phyloP scores from a whole-genome alignment of 2,888 invertebrate genomes.

The Cheilosia vulpina region DNA sequence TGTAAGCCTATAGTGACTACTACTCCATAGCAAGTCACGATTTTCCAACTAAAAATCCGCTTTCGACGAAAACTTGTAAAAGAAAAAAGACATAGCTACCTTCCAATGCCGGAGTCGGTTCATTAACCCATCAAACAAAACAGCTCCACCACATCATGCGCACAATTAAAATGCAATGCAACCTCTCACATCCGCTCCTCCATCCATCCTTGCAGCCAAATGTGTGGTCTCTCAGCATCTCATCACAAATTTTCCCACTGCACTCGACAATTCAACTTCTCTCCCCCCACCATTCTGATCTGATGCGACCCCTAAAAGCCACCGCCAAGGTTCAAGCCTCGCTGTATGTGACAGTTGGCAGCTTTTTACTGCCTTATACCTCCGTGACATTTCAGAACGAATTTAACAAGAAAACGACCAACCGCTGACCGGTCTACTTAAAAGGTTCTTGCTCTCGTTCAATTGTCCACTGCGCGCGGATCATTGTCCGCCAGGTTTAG shows the following conservation, averaged over 20 bases:
- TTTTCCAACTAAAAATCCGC: background rate
- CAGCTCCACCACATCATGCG: background rate
- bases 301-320: constrained; percentile 51
- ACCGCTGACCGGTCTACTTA: constrained; percentile 60
- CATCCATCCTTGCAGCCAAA: background rate
- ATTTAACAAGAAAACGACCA: constrained; percentile 47
- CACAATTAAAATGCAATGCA: constrained; percentile 17
- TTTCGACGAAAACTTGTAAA: background rate
- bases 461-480: constrained; percentile 18
- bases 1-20: no score
- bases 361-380: constrained; percentile 26
- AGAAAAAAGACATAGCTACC: background rate
- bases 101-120: background rate
- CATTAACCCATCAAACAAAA: constrained; percentile 19
- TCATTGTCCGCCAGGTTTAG: constrained; percentile 37
- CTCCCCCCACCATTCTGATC: constrained; percentile 17
- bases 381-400: constrained; percentile 34
- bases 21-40: no score
- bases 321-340: constrained; percentile 56
- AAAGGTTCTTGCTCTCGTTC: constrained; percentile 68
- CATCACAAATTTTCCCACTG: constrained; percentile 44
- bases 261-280: constrained; percentile 33
- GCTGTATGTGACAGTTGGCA: constrained; percentile 34
- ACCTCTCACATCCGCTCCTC: background rate
- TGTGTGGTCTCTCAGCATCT: constrained; percentile 45